Evolutionary conservation across 1,140 invertebrate genomes (phyloP), one percentile per base, ranked within the genome.

Genomic region (Zaprionus ghesquierei): DNA sequence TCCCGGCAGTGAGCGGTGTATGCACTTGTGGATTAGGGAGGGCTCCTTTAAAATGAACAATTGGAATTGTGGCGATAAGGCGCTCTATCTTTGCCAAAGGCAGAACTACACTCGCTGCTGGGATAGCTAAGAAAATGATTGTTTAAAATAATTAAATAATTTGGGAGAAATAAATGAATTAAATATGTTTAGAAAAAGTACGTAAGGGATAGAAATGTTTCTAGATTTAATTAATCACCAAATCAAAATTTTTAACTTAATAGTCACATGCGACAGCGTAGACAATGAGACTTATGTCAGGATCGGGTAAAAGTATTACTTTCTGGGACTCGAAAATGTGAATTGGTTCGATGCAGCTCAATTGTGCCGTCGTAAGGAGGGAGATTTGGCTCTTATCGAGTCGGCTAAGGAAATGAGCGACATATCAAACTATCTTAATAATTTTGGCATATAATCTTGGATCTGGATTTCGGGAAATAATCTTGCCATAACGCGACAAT

Each of bases 401-500:
- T 55, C 50, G 5, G 44, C 25, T 0, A 25, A 31, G 2, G 71
- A 75, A 56, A 69, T 75, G 71, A 8, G 53, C 1, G n/a, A 4
- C 3, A 27, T 69, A 41, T 75, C 66, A 0, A 44, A 15, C 0
- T 44, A 53, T 58, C 33, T 69, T 0, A 38, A n/a, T 0, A 10
- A 2, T 3, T n/a, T 15, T 0, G 22, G 18, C 0, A n/a, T 9
- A 35, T 22, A 51, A 23, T 0, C 31, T 18, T 46, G 33, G 49
- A 66, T 61, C 44, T 81, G 71, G 78, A 69, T 77, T 20, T 68
- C 71, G 0, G 68, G 63, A 27, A 75, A 74, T 18, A 75, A 81
- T 78, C 61, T 78, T 2, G 35, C 29, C 2, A 25, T 20, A 9
- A 58, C 44, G 6, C 31, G 53, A 1, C 51, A 62, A 3, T 81